Conservation (phyloP, 2,797 vertebrate species). For the Neomorphus geoffroyi region DNA sequence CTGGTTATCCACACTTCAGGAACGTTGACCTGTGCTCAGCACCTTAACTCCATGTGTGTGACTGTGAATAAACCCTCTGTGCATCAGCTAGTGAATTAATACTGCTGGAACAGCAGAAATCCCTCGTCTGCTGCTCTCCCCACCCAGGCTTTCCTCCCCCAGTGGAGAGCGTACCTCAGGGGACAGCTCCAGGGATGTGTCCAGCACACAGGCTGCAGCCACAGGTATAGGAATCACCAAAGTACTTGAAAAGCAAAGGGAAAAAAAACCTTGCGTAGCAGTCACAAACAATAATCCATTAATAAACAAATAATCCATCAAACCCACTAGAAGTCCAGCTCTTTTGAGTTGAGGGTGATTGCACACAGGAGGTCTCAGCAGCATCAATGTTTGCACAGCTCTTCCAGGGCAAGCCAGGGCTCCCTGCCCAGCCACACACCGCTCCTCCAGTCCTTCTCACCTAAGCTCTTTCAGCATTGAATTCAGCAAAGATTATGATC, state of each 20-base stretch:
- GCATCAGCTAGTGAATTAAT: background rate
- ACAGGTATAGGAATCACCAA: background rate
- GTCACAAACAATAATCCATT: background rate
- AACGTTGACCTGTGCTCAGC: background rate
- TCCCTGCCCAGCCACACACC: background rate
- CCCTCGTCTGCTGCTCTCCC: background rate
- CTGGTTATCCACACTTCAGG: background rate
- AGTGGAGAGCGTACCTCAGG: background rate
- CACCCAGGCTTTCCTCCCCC: background rate
- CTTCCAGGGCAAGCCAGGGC: background rate
- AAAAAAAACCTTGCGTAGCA: background rate
- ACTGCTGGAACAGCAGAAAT: background rate
- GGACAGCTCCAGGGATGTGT: fast-evolving
- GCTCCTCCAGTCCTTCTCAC: background rate
- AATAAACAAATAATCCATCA: background rate
- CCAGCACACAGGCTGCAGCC: background rate
- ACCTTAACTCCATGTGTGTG: background rate
- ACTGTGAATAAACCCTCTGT: background rate
- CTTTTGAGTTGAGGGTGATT: background rate
- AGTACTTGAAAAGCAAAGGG: background rate
- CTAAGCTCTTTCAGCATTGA: background rate
- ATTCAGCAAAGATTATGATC: background rate
- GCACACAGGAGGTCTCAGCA: background rate
- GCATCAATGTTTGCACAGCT: background rate
- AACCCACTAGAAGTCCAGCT: background rate